A percentile compares a stretch with the other conserved stretches of the same genome.
Evolutionary conservation across 1,140 invertebrate species (phyloP).

Genomic region (Cardiocondyla obscurior): DNA sequence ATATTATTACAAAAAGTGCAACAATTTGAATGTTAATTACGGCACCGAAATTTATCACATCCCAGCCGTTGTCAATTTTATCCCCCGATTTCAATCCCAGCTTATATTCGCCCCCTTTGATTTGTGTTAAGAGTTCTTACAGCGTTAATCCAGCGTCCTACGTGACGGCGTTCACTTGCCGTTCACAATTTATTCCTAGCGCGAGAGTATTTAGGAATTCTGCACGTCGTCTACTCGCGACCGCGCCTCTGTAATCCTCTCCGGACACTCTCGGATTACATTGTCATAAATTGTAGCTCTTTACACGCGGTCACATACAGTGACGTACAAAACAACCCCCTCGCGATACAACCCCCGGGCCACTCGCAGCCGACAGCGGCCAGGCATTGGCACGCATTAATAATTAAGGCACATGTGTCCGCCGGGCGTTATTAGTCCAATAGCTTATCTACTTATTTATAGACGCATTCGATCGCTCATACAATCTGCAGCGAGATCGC

Average conservation of each 20-base stretch:
- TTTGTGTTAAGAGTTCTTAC: neutral
- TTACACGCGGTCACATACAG: slow-evolving; percentile 11
- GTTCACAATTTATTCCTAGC: slow-evolving; percentile 42
- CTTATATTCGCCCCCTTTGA: slow-evolving; percentile 4
- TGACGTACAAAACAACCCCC: slow-evolving; percentile 7
- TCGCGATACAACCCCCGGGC: neutral
- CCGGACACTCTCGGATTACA: slow-evolving; percentile 36
- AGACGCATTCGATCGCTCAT: neutral
- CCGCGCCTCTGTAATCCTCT: slow-evolving; percentile 42
- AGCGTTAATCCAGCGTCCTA: slow-evolving; percentile 5
- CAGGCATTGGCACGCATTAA: neutral
- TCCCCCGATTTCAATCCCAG: neutral
- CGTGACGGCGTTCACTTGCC: slow-evolving; percentile 9
- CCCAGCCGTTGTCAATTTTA: neutral
- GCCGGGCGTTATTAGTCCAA: neutral
- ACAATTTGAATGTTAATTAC: neutral
- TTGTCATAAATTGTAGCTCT: slow-evolving; percentile 41
- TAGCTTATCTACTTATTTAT: slow-evolving; percentile 52
- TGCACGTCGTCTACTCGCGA: slow-evolving; percentile 10
- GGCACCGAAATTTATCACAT: neutral
- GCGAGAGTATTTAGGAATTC: slow-evolving; percentile 43
- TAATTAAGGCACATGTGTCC: neutral
- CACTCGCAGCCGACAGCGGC: neutral
- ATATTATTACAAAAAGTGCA: neutral
- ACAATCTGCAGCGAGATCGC: slow-evolving; percentile 21